Base-by-base conservation (phyloP, 2,888 invertebrate species). In the Ophion ventricosus region DNA sequence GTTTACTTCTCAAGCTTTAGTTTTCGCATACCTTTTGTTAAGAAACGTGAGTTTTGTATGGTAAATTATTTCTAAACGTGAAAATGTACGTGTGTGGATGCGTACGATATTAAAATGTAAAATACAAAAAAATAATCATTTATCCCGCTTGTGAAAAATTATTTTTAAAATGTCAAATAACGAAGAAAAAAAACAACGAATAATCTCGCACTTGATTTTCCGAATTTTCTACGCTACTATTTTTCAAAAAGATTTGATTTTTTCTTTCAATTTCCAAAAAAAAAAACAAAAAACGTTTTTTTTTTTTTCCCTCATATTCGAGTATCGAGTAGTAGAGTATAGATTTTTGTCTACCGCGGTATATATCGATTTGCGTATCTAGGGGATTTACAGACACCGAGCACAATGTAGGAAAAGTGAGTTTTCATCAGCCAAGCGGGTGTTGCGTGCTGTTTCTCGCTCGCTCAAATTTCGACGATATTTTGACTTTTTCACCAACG, bases 371-470 rank as follows among this genome's bases (percentile, higher is more conserved):
- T 72, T 84, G 49, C 59, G 76, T 80, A 76, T 64, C 69, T 80
- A 67, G 49, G 67, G 66, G 59, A 72, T 73, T 84, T 83, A 85
- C 87, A 88, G 82, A 88, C 77, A 85, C 87, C 86, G 88, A 87
- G 86, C 85, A 74, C 14, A 17, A 49, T 17, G 49, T 49, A 17
- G 49, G 49, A 17, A 49, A 49, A 49, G 49, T 14, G 49, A 49
- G 49, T 49, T 49, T 2, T 14, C 17, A 49, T 49, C 17, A 49
- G 49, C 49, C 17, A 49, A 49, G 49, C 49, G 49, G 49, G 17
- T 49, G 49, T 17, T 17, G 14, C 2, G 14, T 17, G 49, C 49
- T 49, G 29, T 29, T 43, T 54, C 70, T 54, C 70, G 54, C 49
- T 70, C 70, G 54, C 56, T 56, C 49, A 14, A 25, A 5, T 54